phyloP scores from a whole-genome alignment of 2,797 vertebrate species.

The Fistularia tabacaria region DNA sequence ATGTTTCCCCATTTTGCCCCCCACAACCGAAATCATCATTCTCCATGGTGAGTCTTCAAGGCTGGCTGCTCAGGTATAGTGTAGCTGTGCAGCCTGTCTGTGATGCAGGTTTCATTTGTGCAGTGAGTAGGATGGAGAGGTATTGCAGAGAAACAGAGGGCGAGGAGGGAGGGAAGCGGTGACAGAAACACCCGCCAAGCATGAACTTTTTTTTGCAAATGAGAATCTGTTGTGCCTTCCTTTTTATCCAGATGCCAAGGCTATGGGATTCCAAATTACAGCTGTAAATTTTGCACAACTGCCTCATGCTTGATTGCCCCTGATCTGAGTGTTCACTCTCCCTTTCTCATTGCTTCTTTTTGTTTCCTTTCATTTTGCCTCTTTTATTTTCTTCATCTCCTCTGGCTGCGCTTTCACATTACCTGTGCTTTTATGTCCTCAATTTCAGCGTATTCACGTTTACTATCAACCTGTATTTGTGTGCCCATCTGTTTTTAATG shows the following conservation, averaged over 20 bases:
- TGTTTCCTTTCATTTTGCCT: slow-evolving; percentile 44
- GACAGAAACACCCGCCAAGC: slow-evolving; percentile 55
- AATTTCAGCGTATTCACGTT: not conserved
- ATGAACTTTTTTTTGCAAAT: slow-evolving; percentile 59
- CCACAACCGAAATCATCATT: slow-evolving; percentile 50
- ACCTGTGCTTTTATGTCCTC: slow-evolving; percentile 4
- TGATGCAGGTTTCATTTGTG: slow-evolving; percentile 56
- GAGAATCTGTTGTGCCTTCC: slow-evolving; percentile 64
- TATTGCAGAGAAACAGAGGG: slow-evolving; percentile 27
- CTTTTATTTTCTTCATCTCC: slow-evolving; percentile 29
- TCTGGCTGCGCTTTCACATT: slow-evolving; percentile 21
- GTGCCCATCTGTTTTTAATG: not conserved
- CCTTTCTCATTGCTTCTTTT: slow-evolving; percentile 29
- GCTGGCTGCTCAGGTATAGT: slow-evolving; percentile 55
- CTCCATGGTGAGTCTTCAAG: slow-evolving; percentile 46
- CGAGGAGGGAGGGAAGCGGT: slow-evolving; percentile 10
- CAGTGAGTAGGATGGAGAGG: slow-evolving; percentile 34
- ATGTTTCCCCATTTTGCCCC: slow-evolving; percentile 35
- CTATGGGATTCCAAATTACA: slow-evolving; percentile 66
- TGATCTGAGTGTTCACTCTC: slow-evolving; percentile 53
- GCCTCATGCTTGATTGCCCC: slow-evolving; percentile 69
- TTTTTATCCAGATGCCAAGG: slow-evolving; percentile 55
- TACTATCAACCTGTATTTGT: too few relatives aligned
- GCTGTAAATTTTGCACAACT: slow-evolving; percentile 67
- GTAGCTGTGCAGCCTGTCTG: slow-evolving; percentile 47